Base-by-base conservation (phyloP, 2,888 invertebrate genomes). In the Watsonalla binaria region DNA sequence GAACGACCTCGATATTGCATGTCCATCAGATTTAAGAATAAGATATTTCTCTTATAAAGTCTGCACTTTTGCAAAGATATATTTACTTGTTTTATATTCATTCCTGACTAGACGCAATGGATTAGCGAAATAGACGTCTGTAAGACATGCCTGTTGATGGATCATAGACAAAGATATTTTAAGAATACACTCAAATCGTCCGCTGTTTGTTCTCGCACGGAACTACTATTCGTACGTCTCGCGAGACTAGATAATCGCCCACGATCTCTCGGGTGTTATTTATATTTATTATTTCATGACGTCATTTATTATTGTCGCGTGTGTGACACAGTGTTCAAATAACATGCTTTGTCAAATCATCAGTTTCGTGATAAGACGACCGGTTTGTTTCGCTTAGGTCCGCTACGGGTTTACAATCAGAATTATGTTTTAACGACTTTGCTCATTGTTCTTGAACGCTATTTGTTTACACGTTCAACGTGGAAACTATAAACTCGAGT, bases 371-470 rank as follows among this genome's bases (percentile, higher is more conserved):
- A 77, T 77, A 77, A 76, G 74, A 60, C 53, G 52, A 46, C 45
- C 46, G 57, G 58, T 66, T 60, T 58, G 69, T 64, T 68, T 64
- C 70, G 66, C 61, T 64, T 59, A 56, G 57, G 60, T 24, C 24
- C 24, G 24, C 64, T 67, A 61, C 64, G 58, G 70, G 66, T 66
- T 68, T 70, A 74, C 75, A 76, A 72, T 69, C 66, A 65, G 66
- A 76, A 67, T 76, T 72, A 75, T 71, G 73, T 68, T 72, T 74
- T 72, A 73, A 71, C 70, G 69, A 70, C 68, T 67, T 57, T 59
- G 59, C 67, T 73, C 70, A 76, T 79, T 78, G 78, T 76, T 78
- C 74, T 65, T 52, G 51, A 58, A 65, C 58, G 65, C 74, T 73
- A 75, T 77, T 73, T 73, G 71, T 72, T 72, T 70, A 70, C 70